These are phyloP conservation scores for Malurus leucopterus DNA, from an alignment of 2,797 vertebrate genomes.

Conservation along the genomic window DNA sequence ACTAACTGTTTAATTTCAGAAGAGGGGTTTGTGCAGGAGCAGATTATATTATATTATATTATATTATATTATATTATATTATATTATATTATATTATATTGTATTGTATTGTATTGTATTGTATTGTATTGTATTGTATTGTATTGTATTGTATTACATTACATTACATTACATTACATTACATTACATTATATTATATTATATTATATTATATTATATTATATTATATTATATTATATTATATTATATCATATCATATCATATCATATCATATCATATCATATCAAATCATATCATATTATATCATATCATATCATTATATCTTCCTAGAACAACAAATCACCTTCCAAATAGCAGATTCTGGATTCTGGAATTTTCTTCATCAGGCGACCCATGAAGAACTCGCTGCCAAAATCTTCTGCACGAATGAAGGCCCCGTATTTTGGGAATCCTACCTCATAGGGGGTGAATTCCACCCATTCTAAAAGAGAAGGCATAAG, in stretches of 20 bases:
- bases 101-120: not conserved
- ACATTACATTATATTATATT: not conserved
- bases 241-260: too few relatives aligned
- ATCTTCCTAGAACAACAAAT: not conserved
- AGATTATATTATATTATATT: not conserved
- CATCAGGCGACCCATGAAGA: conserved; percentile 79
- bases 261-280: not conserved
- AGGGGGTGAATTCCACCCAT: conserved; percentile 80
- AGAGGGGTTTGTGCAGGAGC: not conserved
- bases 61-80: not conserved
- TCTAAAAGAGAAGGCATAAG: conserved; percentile 51
- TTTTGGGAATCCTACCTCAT: conserved; percentile 77
- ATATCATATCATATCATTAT: too few relatives aligned
- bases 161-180: too few relatives aligned
- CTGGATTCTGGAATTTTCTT: conserved; percentile 74
- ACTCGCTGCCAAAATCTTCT: conserved; percentile 78
- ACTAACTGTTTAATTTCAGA: not conserved
- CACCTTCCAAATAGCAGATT: conserved; percentile 79
- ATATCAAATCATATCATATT: too few relatives aligned
- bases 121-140: not conserved
- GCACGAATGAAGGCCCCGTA: conserved; percentile 71
- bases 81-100: not conserved
- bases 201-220: not conserved
- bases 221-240: too few relatives aligned
- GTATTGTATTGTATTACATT: too few relatives aligned